Evolutionary conservation across 1,140 invertebrate genomes (phyloP), one percentile per base, ranked within the genome.

Genomic region (Hetaerina americana): DNA sequence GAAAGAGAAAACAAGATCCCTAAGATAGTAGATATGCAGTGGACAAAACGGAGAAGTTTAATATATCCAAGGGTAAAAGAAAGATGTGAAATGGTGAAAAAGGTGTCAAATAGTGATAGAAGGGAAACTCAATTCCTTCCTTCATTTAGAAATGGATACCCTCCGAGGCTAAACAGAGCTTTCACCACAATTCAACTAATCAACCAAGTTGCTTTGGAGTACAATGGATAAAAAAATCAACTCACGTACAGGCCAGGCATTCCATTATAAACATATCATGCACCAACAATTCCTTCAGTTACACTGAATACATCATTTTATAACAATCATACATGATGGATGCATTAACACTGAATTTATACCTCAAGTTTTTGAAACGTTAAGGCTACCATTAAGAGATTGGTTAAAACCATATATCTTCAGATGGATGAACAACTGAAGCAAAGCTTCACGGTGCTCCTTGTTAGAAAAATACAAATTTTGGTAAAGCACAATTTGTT

Each of bases 391-490:
- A 18, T 57, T 57, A 57, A 57, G 40, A 57, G 22, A 57, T 57
- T 18, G 40, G 40, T 57, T 57, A 57, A 57, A 57, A 57, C 40
- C 40, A 57, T 57, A 57, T 18, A 18, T 57, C 40, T 57, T 57
- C 22, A 57, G 22, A 57, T 57, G 40, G 40, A 57, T 57, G 40
- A 57, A 57, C 40, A 57, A 10, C 3, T n/a, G 40, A 57, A 57
- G 40, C 40, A 57, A 18, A 5, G 40, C 40, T 57, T 57, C 40
- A 57, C 15, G 3, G 15, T 57, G 40, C 22, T 10, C 40, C 22
- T 57, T 57, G 40, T 57, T 57, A 57, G 40, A 57, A 57, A 57
- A 57, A 57, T 57, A 57, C 40, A 57, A 57, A 57, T 57, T 57
- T 57, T 57, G 40, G 22, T 57, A 57, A 57, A 57, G 40, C 40